Base-by-base conservation (phyloP, 2,113 vertebrate species). In the Aramus guarauna region DNA sequence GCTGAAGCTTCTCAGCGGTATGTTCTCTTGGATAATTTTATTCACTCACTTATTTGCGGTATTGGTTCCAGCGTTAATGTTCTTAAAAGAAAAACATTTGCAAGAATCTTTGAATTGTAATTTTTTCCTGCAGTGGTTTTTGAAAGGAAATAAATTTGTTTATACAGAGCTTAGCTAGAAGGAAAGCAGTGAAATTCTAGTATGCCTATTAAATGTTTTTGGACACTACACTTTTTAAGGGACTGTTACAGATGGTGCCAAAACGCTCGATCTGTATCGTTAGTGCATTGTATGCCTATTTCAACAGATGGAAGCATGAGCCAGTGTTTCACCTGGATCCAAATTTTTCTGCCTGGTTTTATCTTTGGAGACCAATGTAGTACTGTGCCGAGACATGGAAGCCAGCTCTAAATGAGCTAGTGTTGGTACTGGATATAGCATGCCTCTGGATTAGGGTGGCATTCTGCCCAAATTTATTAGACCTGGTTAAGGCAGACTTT, bases 1-100 rank as follows among this genome's bases (percentile, higher is more conserved):
- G 97, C 98, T 13, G 99, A 99, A 91, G 99, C 99, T 23, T 98
- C 99, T 91, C 96, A 98, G 93, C 96, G 98, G 99, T 99, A 98
- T 29, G 76, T 75, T 83, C 41, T 88, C 75, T 85, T 34, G 87
- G 85, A 63, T 79, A 36, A 58, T 90, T 85, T 52, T 90, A 13
- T 91, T 67, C 5, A 3, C 4, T 58, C 29, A 29, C 72, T 94
- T 68, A 66, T 27, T 93, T 5, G 15, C 0, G 4, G 67, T 85
- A 15, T 45, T 3, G 2, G 16, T 92, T 88, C 64, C 76, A 77
- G 56, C 2, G 4, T 88, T 80, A 53, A 78, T 19, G 39, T 68
- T 84, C 47, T 79, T 87, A 23, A 62, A 79, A 69, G 66, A 73
- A 69, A 91, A 88, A 71, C 32, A 68, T 36, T 63, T 92, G 55